Evolutionary conservation across 2,113 vertebrate genomes (phyloP).

Genomic region (Apodemus speciosus): DNA sequence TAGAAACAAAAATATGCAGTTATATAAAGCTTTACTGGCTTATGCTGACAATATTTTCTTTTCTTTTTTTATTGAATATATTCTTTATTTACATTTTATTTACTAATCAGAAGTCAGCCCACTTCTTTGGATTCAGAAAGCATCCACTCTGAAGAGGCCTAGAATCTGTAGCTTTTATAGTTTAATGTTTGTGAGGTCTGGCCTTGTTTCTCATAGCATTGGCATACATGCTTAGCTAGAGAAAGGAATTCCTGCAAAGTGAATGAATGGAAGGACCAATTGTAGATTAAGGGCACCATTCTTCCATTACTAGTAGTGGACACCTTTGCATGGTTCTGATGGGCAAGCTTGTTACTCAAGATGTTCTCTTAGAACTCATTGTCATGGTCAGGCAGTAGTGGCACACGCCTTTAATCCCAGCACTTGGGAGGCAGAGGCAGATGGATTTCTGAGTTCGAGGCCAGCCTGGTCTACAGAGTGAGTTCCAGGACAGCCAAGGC

Average conservation of each 20-base stretch:
- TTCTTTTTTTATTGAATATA: no score
- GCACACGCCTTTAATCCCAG: no score
- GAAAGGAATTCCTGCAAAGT: conserved; percentile 2
- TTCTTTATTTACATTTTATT: no score
- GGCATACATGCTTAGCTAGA: neutral
- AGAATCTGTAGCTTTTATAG: neutral
- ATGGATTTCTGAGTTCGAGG: no score
- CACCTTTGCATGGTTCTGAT: neutral
- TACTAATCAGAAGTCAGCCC: conserved; percentile 57
- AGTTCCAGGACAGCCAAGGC: no score
- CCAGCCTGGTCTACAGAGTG: no score
- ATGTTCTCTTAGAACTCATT: neutral
- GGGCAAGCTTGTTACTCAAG: neutral
- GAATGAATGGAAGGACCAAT: neutral
- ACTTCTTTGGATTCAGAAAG: conserved; percentile 36
- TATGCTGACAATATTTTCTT: conserved; percentile 39
- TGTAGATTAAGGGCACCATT: neutral
- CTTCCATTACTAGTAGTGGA: neutral
- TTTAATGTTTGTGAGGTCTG: neutral
- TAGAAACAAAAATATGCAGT: conserved; percentile 67
- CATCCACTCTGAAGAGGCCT: neutral
- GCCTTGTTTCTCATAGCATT: neutral
- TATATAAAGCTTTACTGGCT: neutral
- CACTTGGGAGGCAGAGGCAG: no score
- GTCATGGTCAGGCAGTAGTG: no score